phyloP scores from a whole-genome alignment of 2,888 invertebrate genomes.

The Nephrotoma appendiculata region DNA sequence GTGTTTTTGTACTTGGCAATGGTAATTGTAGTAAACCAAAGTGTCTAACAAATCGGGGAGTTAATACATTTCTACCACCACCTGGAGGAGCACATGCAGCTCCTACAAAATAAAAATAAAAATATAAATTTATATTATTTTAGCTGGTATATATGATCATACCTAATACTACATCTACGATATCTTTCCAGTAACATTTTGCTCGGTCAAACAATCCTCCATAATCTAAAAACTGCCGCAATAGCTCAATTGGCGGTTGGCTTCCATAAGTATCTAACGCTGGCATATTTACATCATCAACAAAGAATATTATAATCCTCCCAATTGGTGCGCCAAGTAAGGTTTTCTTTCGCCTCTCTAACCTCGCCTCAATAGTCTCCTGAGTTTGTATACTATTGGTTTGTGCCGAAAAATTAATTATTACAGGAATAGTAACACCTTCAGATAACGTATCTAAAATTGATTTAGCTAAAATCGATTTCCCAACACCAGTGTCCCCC shows the following conservation, averaged over 20 bases:
- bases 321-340: slow-evolving; percentile 70
- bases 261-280: slow-evolving; percentile 74
- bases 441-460: slow-evolving; percentile 48
- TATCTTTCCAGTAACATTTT: slow-evolving; percentile 76
- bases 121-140: not conserved
- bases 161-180: slow-evolving; percentile 67
- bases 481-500: slow-evolving; percentile 86
- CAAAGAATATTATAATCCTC: slow-evolving; percentile 69
- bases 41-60: slow-evolving; percentile 71
- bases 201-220: slow-evolving; percentile 76
- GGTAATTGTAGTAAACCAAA: slow-evolving; percentile 77
- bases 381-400: slow-evolving; percentile 72
- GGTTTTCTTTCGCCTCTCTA: slow-evolving; percentile 69
- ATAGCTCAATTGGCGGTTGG: slow-evolving; percentile 79
- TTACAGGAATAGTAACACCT: slow-evolving; percentile 54
- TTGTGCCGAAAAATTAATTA: slow-evolving; percentile 83
- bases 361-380: slow-evolving; percentile 48
- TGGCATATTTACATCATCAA: slow-evolving; percentile 91
- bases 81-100: slow-evolving; percentile 88
- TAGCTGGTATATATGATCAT: not conserved
- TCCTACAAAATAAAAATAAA: not conserved
- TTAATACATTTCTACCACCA: slow-evolving; percentile 74
- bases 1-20: slow-evolving; percentile 44
- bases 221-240: slow-evolving; percentile 36
- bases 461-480: slow-evolving; percentile 70